A percentile compares a stretch with the other conserved stretches of the same genome.
Conservation (phyloP, 2,888 invertebrate species). For the Altica lythri region DNA sequence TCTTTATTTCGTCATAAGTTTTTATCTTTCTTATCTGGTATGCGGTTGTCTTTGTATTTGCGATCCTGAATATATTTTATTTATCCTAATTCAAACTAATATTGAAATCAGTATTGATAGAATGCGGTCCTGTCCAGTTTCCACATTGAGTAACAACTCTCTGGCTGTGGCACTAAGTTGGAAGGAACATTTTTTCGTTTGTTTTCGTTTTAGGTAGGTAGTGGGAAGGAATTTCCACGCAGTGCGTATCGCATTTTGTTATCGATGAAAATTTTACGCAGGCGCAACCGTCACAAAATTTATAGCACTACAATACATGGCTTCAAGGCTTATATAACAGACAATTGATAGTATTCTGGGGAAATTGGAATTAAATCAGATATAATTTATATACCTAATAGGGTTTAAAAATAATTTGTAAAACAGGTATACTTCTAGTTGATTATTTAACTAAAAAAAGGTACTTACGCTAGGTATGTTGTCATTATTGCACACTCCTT, state of each 20-base stretch:
- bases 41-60: no score
- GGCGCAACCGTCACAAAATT: slow-evolving; percentile 38
- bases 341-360: slow-evolving; percentile 14
- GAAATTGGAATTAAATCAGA: slow-evolving; percentile 16
- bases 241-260: slow-evolving; percentile 49
- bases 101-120: no score
- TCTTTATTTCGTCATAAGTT: no score
- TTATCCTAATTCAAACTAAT: no score
- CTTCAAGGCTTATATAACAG: slow-evolving; percentile 22
- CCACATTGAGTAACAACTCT: no score
- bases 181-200: background rate
- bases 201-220: slow-evolving; percentile 17
- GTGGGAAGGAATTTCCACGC: slow-evolving; percentile 41
- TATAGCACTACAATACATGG: slow-evolving; percentile 17
- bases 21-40: no score
- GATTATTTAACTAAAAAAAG: background rate
- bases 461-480: slow-evolving; percentile 96
- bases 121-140: no score
- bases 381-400: no score
- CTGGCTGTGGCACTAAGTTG: background rate
- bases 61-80: no score
- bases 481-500: slow-evolving; percentile 95
- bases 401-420: no score
- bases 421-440: background rate
- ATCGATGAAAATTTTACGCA: slow-evolving; percentile 47